Evolutionary conservation across 2,888 invertebrate species (phyloP), one percentile per base, ranked within the genome.

Genomic region (Drosophila prolongata): DNA sequence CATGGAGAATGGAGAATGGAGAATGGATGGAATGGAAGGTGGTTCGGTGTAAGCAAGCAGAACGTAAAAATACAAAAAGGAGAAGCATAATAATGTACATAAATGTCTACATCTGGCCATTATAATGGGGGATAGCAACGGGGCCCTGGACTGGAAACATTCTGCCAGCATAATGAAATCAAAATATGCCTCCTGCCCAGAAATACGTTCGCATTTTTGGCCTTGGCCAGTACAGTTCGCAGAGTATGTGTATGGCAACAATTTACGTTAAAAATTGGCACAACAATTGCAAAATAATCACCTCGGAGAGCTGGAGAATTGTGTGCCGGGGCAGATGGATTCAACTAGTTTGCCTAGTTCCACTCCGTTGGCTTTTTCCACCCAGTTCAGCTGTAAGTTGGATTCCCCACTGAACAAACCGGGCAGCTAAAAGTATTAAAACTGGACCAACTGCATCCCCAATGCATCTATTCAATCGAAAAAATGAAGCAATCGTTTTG

Each of bases 211-310:
- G 14, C 44, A 43, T 59, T 59, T 49, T 19, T 52, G 27, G 43
- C 55, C 37, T 57, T 40, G 47, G 38, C 34, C 34, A 5, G 2
- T 38, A 57, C 27, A 6, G 46, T 34, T 46, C 30, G n/a, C 2
- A 14, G 46, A n/a, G 54, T 19, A 44, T 57, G 52, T 50, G 42
- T 47, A 43, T 34, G 72, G 56, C 49, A 58, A 56, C 53, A 64
- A 62, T 78, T 76, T 67, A 61, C 65, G 49, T 62, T 56, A 62
- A 65, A 79, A 82, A 77, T 82, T 78, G 75, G 50, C 79, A 77
- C 64, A 87, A 75, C 75, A 80, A 79, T 62, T 73, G 80, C 65
- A 74, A 76, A 75, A 79, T 88, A 87, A 87, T 88, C 87, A 87
- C 87, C 89, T 79, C 69, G 66, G 89, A 82, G 82, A 82, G 43